A percentile compares a stretch with the other conserved stretches of the same genome.
Evolutionary conservation across 2,113 vertebrate genomes (phyloP).

Genomic region (Ochotona princeps): DNA sequence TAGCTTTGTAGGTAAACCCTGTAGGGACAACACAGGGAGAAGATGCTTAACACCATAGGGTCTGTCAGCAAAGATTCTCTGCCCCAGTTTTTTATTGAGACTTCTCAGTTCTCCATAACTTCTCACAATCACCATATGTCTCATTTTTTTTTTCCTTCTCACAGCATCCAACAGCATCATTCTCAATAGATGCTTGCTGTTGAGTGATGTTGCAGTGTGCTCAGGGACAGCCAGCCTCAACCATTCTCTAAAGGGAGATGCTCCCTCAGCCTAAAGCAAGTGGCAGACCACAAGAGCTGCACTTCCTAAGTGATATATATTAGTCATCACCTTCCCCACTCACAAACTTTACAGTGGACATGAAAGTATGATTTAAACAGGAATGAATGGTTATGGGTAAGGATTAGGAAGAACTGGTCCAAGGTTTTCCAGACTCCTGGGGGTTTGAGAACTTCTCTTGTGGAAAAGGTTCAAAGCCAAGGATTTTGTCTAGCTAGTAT

Average conservation of each 20-base stretch:
- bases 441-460: neutral
- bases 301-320: neutral
- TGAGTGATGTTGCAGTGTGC: neutral
- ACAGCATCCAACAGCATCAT: neutral
- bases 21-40: neutral
- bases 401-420: neutral
- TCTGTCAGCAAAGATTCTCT: slow-evolving; percentile 4
- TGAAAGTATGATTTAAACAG: neutral
- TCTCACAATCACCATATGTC: neutral
- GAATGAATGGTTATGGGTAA: neutral
- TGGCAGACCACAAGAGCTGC: neutral
- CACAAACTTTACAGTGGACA: neutral
- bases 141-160: neutral
- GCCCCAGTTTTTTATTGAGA: neutral
- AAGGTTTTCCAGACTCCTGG: neutral
- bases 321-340: neutral
- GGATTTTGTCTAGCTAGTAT: neutral
- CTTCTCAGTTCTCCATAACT: neutral
- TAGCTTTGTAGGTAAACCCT: slow-evolving; percentile 41
- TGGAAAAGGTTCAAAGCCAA: neutral
- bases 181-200: neutral
- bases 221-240: neutral
- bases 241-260: neutral
- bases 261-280: neutral
- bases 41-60: slow-evolving; percentile 19